These are phyloP conservation scores for Cottoperca gobio DNA, from an alignment of 2,797 vertebrate genomes.

Conservation along the genomic window DNA sequence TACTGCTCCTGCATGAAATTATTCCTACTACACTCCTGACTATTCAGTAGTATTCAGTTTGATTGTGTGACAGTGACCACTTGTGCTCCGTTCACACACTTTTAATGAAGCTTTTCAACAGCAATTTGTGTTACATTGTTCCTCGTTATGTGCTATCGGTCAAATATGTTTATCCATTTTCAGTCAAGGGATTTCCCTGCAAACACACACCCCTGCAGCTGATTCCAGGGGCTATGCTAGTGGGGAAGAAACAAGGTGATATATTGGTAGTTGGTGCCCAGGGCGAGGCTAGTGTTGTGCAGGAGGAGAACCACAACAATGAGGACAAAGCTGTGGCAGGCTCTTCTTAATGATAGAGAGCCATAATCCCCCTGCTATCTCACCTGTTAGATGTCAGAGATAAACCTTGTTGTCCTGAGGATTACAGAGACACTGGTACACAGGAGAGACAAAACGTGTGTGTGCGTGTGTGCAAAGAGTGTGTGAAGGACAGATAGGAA, in stretches of 20 bases:
- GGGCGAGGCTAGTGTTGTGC: conserved; percentile 13
- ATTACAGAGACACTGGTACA: conserved; percentile 61
- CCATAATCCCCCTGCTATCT: conserved; percentile 68
- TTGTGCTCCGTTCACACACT: background rate
- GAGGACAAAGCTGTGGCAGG: conserved; percentile 29
- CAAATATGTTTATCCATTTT: conserved; percentile 22
- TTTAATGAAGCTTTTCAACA: conserved; percentile 13
- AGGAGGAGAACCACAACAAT: conserved; percentile 31
- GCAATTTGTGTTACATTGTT: background rate
- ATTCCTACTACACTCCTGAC: background rate
- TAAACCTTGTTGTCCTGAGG: conserved; percentile 68
- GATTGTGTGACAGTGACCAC: background rate
- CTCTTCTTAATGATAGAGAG: conserved; percentile 54
- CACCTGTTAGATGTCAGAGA: conserved; percentile 71
- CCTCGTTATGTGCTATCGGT: background rate
- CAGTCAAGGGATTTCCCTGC: background rate
- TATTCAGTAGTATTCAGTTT: background rate
- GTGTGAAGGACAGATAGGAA: conserved; percentile 41
- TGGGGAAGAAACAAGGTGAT: conserved; percentile 11
- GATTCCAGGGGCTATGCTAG: conserved; percentile 27
- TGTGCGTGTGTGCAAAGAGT: conserved; percentile 17
- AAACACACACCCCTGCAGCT: conserved; percentile 8
- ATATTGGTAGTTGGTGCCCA: conserved; percentile 8
- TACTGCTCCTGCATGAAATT: conserved; percentile 2
- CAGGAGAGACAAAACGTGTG: conserved; percentile 19